Evolutionary conservation across 2,113 vertebrate species (phyloP).

Genomic region (Dermatemys mawii): DNA sequence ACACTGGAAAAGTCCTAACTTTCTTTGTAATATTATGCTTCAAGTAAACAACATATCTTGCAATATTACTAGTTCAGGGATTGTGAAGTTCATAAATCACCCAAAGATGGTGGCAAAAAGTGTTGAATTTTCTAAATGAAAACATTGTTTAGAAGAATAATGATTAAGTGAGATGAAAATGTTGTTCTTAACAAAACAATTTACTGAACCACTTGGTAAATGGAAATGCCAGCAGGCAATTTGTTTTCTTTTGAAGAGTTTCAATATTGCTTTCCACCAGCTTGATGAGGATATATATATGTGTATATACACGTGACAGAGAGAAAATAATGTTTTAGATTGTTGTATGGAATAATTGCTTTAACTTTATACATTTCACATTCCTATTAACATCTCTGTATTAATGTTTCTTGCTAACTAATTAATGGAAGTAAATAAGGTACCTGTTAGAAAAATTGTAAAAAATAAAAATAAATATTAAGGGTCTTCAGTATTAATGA

Average conservation of each 20-base stretch:
- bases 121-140: conserved; percentile 53
- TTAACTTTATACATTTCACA: conserved; percentile 26
- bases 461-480: conserved; percentile 26
- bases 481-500: conserved; percentile 20
- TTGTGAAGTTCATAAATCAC: conserved; percentile 52
- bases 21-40: conserved; percentile 15
- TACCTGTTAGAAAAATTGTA: conserved; percentile 11
- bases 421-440: conserved; percentile 29
- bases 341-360: conserved; percentile 3
- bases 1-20: conserved; percentile 1
- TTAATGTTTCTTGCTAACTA: not conserved
- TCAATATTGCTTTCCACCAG: conserved; percentile 21
- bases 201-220: conserved; percentile 66
- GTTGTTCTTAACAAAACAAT: conserved; percentile 70
- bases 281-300: not conserved
- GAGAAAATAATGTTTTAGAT: not conserved
- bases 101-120: conserved; percentile 48
- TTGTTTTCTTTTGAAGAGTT: conserved; percentile 67
- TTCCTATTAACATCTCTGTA: too few relatives aligned
- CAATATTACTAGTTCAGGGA: conserved; percentile 31
- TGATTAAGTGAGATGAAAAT: conserved; percentile 71
- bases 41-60: conserved; percentile 29
- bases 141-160: conserved; percentile 50
- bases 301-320: not conserved
- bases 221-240: conserved; percentile 65